Base-by-base conservation (phyloP, 2,888 invertebrate genomes). In the Ferrisia virgata region DNA sequence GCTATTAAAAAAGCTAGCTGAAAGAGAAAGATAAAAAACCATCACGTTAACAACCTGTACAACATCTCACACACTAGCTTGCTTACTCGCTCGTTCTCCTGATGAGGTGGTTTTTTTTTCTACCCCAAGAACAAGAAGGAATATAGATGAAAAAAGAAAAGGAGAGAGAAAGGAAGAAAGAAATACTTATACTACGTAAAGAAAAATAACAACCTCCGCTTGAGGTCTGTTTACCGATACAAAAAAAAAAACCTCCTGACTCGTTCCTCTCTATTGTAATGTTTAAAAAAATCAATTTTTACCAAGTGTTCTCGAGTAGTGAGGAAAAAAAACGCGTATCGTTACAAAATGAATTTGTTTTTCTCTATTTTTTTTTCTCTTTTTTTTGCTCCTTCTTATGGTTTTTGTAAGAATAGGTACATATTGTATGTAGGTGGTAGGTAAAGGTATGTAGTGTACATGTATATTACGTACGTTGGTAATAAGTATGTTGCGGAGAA, bases 221-320 rank as follows among this genome's bases (percentile, higher is more conserved):
- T 31, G 72, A 18, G 72, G 72, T 36, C 72, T 76, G 31, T 69
- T 69, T 69, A 31, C 69, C 53, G 31, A 69, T 36, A 28, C 18
- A 36, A 33, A 22, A 15, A 43, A 53, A 53, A 53, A 53, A 9
- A n/a, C 53, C 53, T 36, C 28, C 58, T 25, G 58, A 58, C 18
- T 47, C 31, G n/a, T 72, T 76, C 36, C 72, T 53, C 0, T n/a
- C 31, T 69, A 76, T 83, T 83, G 83, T 83, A 47, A 83, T 72
- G 83, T 83, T 31, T 15, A 28, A 82, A 83, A 82, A 83, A 83
- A 83, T 83, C 83, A 83, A 83, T 83, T 83, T 76, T 69, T 47
- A 80, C 53, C 72, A 47, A 76, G 72, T 76, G 83, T 47, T 43
- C 64, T 64, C 39, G 2, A 18, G 15, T 13, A 18, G 2, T 36